Conservation (phyloP, 2,797 vertebrate genomes). For the Balearica regulorum region DNA sequence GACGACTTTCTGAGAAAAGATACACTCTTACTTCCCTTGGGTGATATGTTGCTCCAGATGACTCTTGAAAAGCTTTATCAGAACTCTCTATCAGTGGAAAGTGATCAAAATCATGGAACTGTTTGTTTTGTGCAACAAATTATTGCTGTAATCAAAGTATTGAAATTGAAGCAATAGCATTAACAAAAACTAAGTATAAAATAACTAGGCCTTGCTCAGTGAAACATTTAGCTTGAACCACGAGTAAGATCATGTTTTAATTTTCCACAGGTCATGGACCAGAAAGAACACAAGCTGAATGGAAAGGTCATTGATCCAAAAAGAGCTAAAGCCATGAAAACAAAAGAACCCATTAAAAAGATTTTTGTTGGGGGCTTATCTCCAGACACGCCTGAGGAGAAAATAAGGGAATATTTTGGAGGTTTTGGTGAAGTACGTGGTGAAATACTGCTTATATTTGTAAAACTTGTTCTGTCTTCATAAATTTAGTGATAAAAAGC, state of each 20-base stretch:
- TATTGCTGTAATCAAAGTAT: background rate
- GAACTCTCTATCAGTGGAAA: background rate
- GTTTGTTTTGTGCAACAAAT: background rate
- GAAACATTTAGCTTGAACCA: background rate
- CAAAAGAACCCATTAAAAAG: conserved; percentile 97
- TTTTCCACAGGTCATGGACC: conserved; percentile 86
- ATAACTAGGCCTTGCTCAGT: background rate
- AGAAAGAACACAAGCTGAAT: conserved; percentile 98
- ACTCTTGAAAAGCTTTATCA: background rate
- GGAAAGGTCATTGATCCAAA: conserved; percentile 99
- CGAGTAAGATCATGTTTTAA: background rate
- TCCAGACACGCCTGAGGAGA: conserved; percentile 96
- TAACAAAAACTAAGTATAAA: background rate
- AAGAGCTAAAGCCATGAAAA: conserved; percentile 99
- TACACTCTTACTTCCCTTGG: background rate
- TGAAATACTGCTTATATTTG: background rate
- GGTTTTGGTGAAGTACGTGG: conserved; percentile 91
- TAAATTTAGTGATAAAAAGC: background rate
- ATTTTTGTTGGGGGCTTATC: conserved; percentile 98
- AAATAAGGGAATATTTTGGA: conserved; percentile 96
- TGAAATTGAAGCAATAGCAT: background rate
- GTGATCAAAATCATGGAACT: background rate
- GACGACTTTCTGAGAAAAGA: background rate
- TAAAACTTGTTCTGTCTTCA: background rate
- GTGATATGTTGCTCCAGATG: background rate